Evolutionary conservation across 2,113 vertebrate genomes (phyloP), one percentile per base, ranked within the genome.

Genomic region (Tauraco erythrolophus): DNA sequence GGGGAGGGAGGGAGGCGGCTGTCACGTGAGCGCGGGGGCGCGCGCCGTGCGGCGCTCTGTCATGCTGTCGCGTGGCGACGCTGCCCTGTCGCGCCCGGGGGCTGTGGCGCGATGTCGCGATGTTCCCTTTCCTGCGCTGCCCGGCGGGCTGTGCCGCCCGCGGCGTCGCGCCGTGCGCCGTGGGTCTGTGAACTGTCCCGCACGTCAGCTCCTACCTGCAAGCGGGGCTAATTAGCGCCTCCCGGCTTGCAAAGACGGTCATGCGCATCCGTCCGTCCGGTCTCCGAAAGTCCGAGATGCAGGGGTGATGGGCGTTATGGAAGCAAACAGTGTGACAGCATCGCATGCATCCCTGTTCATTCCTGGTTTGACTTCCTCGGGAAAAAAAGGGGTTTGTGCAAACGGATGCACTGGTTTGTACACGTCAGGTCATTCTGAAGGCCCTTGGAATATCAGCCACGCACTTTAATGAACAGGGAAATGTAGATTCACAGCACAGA

Each of bases 21-120:
- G 30, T n/a, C n/a, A n/a, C n/a, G n/a, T n/a, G n/a, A 21, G 46
- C 43, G 45, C 17, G 37, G 41, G 41, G 9, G 41, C n/a, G n/a
- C n/a, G n/a, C n/a, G 39, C 10, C 2, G 16, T 24, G 21, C 7
- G 0, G 39, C 9, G 28, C 5, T 45, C 12, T 2, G 41, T 9
- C 10, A 6, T 4, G n/a, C 10, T 7, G n/a, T 48, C 22, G 72
- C 58, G 13, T 16, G 11, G 77, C 13, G 54, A 14, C 33, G 31
- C 2, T 3, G 37, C 18, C 35, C 6, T 35, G 53, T 53, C 35
- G 18, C 4, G 46, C 3, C 5, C 19, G 3, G 10, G 41, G 16
- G 61, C 35, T 7, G 39, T 1, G 39, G 25, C 6, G 64, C 70
- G 45, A 53, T 2, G 74, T 72, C 48, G 39, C 12, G 41, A 43